A percentile compares a stretch with the other conserved stretches of the same genome.
These are phyloP conservation scores for Muntiacus reevesi DNA, from an alignment of 2,113 vertebrate genomes.

Conservation along the genomic window DNA sequence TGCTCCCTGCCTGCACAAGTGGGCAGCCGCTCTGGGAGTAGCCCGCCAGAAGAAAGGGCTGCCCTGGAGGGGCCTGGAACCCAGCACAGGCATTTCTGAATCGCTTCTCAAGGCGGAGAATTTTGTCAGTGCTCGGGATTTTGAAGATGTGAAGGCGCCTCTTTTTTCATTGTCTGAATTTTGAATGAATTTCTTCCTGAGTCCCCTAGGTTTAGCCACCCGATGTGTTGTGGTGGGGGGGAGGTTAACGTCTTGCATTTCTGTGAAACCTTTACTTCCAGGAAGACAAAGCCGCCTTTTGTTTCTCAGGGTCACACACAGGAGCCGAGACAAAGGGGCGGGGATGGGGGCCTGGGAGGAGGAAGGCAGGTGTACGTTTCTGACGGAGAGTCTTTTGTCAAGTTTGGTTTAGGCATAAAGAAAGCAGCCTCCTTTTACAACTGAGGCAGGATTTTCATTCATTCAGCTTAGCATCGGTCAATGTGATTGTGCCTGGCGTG, in stretches of 20 bases:
- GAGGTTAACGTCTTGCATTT: conserved; percentile 34
- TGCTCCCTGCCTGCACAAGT: not conserved
- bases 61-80: not conserved
- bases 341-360: not conserved
- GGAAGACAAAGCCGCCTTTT: conserved; percentile 21
- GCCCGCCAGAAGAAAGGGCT: not conserved
- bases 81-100: not conserved
- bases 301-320: not conserved
- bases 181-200: conserved; percentile 31
- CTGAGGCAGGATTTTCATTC: not conserved
- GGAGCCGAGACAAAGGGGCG: conserved; percentile 54
- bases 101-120: not conserved
- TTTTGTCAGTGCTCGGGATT: not conserved
- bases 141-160: conserved; percentile 13
- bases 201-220: conserved; percentile 2
- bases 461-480: not conserved
- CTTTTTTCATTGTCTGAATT: conserved; percentile 35
- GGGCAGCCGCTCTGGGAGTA: not conserved
- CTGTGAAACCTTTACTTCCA: not conserved
- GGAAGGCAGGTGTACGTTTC: not conserved
- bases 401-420: not conserved
- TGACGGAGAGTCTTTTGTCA: not conserved
- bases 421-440: not conserved
- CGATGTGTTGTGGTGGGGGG: not conserved
- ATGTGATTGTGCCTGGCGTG: not conserved